phyloP scores from a whole-genome alignment of 2,888 invertebrate genomes.

The Amiota mariae region DNA sequence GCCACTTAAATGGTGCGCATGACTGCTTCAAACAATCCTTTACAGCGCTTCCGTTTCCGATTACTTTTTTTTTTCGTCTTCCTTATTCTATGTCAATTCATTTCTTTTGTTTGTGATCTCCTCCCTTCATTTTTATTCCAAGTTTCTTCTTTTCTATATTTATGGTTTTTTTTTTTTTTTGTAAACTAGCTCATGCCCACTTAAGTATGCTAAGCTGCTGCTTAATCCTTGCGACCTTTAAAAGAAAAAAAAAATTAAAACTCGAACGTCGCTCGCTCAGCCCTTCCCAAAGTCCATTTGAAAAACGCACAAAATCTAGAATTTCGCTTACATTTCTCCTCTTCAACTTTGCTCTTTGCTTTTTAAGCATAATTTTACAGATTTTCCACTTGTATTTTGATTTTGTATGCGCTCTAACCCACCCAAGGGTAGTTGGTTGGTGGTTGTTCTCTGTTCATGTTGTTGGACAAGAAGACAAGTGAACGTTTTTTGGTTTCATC shows the following conservation, averaged over 20 bases:
- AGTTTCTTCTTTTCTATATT: slow-evolving; percentile 33
- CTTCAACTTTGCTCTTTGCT: too few relatives aligned
- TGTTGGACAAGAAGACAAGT: background rate
- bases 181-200: slow-evolving; percentile 50
- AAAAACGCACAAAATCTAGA: background rate
- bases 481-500: slow-evolving; percentile 44
- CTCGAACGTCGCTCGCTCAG: background rate
- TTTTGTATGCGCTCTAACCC: background rate
- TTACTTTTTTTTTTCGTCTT: slow-evolving; percentile 27
- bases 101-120: slow-evolving; percentile 12
- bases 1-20: slow-evolving; percentile 54
- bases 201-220: slow-evolving; percentile 63
- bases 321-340: background rate
- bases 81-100: background rate
- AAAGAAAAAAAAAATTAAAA: too few relatives aligned
- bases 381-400: slow-evolving; percentile 23
- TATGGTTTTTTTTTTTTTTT: slow-evolving; percentile 13
- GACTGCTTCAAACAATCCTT: background rate
- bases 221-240: slow-evolving; percentile 52
- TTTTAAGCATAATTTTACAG: slow-evolving; percentile 22
- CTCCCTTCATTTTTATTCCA: slow-evolving; percentile 6
- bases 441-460: background rate
- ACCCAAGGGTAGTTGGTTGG: background rate
- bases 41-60: slow-evolving; percentile 30
- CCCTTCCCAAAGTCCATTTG: background rate